These are phyloP conservation scores for Hylaeus volcanicus DNA, from an alignment of 1,140 invertebrate species.

Conservation along the genomic window DNA sequence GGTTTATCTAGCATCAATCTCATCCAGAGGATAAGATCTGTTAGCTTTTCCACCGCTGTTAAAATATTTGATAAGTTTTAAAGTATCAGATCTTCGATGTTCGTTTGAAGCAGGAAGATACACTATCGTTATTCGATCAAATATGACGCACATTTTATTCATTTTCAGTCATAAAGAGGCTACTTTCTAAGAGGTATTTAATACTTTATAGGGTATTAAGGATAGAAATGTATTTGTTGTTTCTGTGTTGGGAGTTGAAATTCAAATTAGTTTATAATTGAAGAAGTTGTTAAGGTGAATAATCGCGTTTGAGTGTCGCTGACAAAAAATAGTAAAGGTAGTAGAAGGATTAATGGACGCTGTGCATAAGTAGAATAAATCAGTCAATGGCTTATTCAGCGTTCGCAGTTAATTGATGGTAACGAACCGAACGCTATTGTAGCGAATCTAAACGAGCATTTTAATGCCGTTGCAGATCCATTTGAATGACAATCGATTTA, in stretches of 20 bases:
- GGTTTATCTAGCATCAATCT: background rate
- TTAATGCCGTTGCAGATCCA: slow-evolving; percentile 11
- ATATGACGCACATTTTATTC: no score
- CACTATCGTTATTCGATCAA: no score
- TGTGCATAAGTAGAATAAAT: background rate
- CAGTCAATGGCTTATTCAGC: background rate
- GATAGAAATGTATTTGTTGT: no score
- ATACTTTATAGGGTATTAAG: no score
- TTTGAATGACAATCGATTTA: slow-evolving; percentile 38
- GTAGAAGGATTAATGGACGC: background rate
- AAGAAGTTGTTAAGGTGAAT: no score
- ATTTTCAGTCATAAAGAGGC: no score
- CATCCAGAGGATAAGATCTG: background rate
- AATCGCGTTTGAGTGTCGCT: background rate
- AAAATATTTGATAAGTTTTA: background rate
- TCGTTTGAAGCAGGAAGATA: no score
- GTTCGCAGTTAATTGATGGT: slow-evolving; percentile 19
- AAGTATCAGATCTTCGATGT: no score
- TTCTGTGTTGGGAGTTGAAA: no score
- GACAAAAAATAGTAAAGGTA: background rate
- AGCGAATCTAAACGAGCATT: slow-evolving; percentile 17
- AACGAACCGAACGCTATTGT: slow-evolving; percentile 22
- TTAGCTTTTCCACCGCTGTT: background rate
- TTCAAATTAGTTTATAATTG: no score
- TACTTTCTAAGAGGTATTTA: no score